These are phyloP conservation scores for Characodon lateralis DNA, from an alignment of 2,797 vertebrate genomes.

Conservation along the genomic window DNA sequence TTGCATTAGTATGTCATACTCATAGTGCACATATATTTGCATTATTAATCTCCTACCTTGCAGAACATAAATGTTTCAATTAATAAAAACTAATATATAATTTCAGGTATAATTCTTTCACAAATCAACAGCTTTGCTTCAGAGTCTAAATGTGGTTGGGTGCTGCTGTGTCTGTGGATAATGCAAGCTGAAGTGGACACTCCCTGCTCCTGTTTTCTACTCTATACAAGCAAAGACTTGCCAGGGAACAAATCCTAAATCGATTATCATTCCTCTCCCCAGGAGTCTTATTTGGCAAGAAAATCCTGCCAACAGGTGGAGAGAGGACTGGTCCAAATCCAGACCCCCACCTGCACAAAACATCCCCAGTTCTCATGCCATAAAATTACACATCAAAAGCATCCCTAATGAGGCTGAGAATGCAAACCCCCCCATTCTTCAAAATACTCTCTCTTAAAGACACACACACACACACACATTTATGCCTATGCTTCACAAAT, in stretches of 20 bases:
- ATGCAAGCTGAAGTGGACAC: slow-evolving; percentile 20
- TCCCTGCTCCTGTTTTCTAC: slow-evolving; percentile 8
- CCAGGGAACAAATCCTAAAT: slow-evolving; percentile 34
- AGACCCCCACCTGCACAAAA: slow-evolving; percentile 41
- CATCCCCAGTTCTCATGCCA: slow-evolving; percentile 76
- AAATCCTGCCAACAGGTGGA: slow-evolving; percentile 72
- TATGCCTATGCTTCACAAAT: slow-evolving; percentile 64
- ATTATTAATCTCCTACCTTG: not conserved
- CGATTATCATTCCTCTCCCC: slow-evolving; percentile 25
- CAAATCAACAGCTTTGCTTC: not conserved
- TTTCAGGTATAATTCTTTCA: not conserved
- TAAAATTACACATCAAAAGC: slow-evolving; percentile 82
- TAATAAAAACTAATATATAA: not conserved
- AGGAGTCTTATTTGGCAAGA: slow-evolving; percentile 65
- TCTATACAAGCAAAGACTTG: slow-evolving; percentile 34
- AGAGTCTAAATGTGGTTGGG: not conserved
- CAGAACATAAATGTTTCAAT: not conserved
- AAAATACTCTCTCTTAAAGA: slow-evolving; percentile 32
- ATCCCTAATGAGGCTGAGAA: slow-evolving; percentile 76
- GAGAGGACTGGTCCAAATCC: slow-evolving; percentile 65
- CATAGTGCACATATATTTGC: not conserved
- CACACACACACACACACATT: slow-evolving; percentile 41
- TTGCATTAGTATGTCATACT: not conserved
- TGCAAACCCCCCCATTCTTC: slow-evolving; percentile 26
- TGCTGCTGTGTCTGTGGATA: not conserved